Conservation (phyloP, 2,888 invertebrate genomes). For the Synergus gifuensis region DNA sequence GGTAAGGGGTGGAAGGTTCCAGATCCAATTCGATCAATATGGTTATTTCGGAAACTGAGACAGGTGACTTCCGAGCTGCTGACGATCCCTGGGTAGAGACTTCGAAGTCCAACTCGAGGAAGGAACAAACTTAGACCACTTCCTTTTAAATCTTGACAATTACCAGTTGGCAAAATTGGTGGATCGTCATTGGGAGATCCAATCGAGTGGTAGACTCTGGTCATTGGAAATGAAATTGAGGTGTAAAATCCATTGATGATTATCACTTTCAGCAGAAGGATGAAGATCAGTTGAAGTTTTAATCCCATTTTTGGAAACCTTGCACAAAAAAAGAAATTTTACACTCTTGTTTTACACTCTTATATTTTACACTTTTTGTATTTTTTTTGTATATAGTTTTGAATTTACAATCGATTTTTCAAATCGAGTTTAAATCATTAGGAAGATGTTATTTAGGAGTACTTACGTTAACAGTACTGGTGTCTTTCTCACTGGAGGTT, state of each 20-base stretch:
- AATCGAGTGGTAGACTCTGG: slow-evolving; percentile 59
- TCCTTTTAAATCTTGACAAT: slow-evolving; percentile 60
- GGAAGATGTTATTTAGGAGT: background rate
- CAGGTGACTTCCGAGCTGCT: slow-evolving; percentile 61
- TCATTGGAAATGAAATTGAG: slow-evolving; percentile 52
- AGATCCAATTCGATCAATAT: slow-evolving; percentile 58
- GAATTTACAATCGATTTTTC: background rate
- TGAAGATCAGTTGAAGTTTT: background rate
- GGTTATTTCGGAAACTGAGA: slow-evolving; percentile 62
- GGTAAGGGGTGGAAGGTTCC: slow-evolving; percentile 63
- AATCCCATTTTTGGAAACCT: slow-evolving; percentile 3
- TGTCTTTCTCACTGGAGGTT: slow-evolving; percentile 10
- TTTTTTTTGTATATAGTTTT: too few relatives aligned
- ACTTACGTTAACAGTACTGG: slow-evolving; percentile 15
- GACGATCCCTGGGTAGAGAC: slow-evolving; percentile 54
- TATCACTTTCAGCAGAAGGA: slow-evolving; percentile 5
- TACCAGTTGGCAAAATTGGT: slow-evolving; percentile 61
- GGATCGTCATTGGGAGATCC: slow-evolving; percentile 54
- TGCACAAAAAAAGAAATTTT: background rate
- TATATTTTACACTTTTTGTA: too few relatives aligned
- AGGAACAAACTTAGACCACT: slow-evolving; percentile 59
- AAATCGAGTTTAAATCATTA: background rate
- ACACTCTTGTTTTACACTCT: too few relatives aligned
- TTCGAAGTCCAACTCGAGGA: slow-evolving; percentile 54
- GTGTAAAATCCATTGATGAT: slow-evolving; percentile 1